These are phyloP conservation scores for Drosophila antonietae DNA, from an alignment of 2,888 invertebrate genomes.

Conservation along the genomic window DNA sequence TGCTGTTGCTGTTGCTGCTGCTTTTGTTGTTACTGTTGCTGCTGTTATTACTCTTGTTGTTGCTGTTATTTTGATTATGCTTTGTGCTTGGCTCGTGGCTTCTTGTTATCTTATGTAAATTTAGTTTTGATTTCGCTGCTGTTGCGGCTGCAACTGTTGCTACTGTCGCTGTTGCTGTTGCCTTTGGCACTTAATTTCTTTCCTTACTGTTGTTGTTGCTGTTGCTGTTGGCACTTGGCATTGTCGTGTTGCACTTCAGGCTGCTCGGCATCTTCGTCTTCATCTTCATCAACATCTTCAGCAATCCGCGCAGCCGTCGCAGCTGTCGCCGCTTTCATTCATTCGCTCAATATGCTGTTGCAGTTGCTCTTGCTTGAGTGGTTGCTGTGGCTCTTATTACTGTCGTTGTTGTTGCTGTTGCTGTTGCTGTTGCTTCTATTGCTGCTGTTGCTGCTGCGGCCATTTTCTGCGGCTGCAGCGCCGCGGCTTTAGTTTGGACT, in stretches of 20 bases:
- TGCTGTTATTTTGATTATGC: constrained; percentile 41
- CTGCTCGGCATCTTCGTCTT: constrained; percentile 51
- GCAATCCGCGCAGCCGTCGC: constrained; percentile 48
- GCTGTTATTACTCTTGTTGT: constrained; percentile 9
- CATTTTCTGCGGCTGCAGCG: constrained; percentile 62
- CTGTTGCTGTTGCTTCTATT: constrained; percentile 24
- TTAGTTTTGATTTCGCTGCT: constrained; percentile 58
- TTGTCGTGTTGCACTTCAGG: constrained; percentile 51
- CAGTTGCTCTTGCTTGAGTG: constrained; percentile 30
- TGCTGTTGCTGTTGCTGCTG: constrained; percentile 9
- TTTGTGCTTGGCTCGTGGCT: constrained; percentile 18
- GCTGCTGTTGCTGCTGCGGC: constrained; percentile 44
- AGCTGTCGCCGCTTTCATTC: constrained; percentile 52
- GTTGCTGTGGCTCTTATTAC: constrained; percentile 24
- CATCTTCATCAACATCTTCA: constrained; percentile 51
- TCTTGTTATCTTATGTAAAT: constrained; percentile 56
- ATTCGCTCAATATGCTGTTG: constrained; percentile 48
- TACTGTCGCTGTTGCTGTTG: constrained; percentile 15
- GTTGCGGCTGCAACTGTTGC: constrained; percentile 21
- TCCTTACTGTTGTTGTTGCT: constrained; percentile 46
- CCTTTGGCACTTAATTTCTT: constrained; percentile 12
- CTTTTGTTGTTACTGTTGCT: constrained; percentile 5
- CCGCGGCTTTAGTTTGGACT: constrained; percentile 33
- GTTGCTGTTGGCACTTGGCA: constrained; percentile 55
- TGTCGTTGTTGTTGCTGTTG: constrained; percentile 28